A percentile compares a stretch with the other conserved stretches of the same genome.
phyloP scores from a whole-genome alignment of 2,888 invertebrate species.

The Archaeoteleia sp. region DNA sequence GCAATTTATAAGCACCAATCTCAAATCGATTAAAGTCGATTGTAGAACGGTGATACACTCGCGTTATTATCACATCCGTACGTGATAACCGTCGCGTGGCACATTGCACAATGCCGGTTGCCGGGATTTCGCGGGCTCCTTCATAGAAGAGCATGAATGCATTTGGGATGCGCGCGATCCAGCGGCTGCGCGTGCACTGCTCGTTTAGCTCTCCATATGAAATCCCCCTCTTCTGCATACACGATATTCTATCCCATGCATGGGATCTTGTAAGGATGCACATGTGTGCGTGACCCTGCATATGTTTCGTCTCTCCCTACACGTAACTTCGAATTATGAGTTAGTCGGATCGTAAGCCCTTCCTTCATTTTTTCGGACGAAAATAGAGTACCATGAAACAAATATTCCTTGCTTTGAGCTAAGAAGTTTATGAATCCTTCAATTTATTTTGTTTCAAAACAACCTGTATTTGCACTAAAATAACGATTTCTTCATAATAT shows the following conservation, averaged over 20 bases:
- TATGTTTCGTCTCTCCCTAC: background rate
- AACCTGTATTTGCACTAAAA: too few species aligned
- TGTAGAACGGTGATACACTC: background rate
- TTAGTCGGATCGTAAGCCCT: constrained; percentile 1
- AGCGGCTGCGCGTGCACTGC: constrained; percentile 72
- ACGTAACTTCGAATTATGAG: background rate
- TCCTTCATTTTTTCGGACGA: constrained; percentile 1
- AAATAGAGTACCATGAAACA: background rate
- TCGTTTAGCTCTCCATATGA: constrained; percentile 13
- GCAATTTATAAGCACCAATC: too few species aligned
- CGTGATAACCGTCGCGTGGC: constrained; percentile 62
- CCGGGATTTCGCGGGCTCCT: constrained; percentile 65
- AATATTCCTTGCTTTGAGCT: constrained; percentile 1
- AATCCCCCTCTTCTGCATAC: constrained; percentile 4
- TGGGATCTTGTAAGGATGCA: constrained; percentile 8
- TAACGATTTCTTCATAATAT: too few species aligned
- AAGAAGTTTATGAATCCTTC: too few species aligned
- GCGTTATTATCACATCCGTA: constrained; percentile 4
- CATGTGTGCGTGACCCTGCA: constrained; percentile 17
- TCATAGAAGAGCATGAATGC: constrained; percentile 56
- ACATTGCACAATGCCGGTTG: constrained; percentile 66
- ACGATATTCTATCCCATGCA: constrained; percentile 10
- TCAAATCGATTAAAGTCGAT: background rate
- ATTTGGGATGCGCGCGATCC: constrained; percentile 61
- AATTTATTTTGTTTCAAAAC: too few species aligned